Conservation (phyloP, 2,113 vertebrate genomes). For the Muntiacus muntjak region DNA sequence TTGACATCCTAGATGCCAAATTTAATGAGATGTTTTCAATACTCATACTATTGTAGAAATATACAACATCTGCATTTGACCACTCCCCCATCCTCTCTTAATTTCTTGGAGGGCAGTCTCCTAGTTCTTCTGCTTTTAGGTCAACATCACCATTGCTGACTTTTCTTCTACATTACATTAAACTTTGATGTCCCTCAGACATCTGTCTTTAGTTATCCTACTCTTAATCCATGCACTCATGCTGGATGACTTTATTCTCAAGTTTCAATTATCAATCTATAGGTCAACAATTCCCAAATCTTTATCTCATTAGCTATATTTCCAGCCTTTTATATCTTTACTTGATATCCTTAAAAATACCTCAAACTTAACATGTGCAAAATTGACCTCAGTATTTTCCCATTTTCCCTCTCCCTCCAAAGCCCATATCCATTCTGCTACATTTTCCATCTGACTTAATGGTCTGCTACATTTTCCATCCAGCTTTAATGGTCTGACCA, state of each 20-base stretch:
- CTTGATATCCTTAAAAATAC: neutral
- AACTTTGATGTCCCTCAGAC: neutral
- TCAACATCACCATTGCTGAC: neutral
- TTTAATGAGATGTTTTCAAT: neutral
- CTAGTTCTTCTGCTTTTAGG: neutral
- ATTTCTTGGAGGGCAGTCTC: neutral
- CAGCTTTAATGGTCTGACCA: neutral
- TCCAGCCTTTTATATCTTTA: neutral
- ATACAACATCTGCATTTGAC: neutral
- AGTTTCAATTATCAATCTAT: neutral
- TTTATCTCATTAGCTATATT: neutral
- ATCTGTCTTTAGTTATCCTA: neutral
- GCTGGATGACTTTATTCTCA: neutral
- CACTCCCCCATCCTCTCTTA: neutral
- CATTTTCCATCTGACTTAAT: neutral
- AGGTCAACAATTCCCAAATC: neutral
- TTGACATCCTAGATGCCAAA: neutral
- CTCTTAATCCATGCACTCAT: neutral
- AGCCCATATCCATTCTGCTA: neutral
- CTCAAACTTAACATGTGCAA: neutral
- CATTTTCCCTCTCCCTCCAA: neutral
- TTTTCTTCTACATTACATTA: neutral
- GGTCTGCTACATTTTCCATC: neutral
- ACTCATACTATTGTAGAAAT: neutral
- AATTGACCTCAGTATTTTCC: neutral